Conservation (phyloP, 2,113 vertebrate species). For the Aspidoscelis tigris region DNA sequence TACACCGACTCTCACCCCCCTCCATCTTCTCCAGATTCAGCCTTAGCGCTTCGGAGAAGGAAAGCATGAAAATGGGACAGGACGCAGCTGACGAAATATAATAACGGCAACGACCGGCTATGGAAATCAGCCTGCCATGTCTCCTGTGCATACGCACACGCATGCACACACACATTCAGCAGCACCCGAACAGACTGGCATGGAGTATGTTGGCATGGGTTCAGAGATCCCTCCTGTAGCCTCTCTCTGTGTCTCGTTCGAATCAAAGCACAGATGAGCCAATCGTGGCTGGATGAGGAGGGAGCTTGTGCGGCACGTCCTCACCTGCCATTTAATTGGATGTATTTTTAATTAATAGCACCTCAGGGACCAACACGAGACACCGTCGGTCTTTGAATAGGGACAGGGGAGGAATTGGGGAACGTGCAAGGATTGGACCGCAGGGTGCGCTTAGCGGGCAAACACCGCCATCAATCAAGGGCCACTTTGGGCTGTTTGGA, state of each 20-base stretch:
- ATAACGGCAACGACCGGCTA: slow-evolving; percentile 63
- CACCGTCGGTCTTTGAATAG: slow-evolving; percentile 82
- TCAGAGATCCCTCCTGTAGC: slow-evolving; percentile 64
- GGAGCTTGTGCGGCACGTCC: slow-evolving; percentile 75
- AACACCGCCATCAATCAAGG: slow-evolving; percentile 82
- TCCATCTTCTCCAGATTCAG: not conserved
- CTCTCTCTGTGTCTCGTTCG: slow-evolving; percentile 48
- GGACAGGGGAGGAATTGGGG: slow-evolving; percentile 84
- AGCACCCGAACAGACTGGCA: slow-evolving; percentile 73
- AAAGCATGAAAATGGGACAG: slow-evolving; percentile 61
- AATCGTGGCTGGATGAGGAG: slow-evolving; percentile 37
- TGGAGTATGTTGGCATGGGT: slow-evolving; percentile 73
- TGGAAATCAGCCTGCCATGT: slow-evolving; percentile 25
- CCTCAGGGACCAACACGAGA: slow-evolving; percentile 82
- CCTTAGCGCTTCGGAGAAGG: slow-evolving; percentile 22
- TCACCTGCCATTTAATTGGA: slow-evolving; percentile 90
- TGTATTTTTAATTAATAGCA: slow-evolving; percentile 89
- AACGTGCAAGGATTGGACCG: slow-evolving; percentile 81
- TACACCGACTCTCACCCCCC: not conserved
- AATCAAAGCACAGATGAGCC: slow-evolving; percentile 80
- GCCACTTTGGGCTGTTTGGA: slow-evolving; percentile 77
- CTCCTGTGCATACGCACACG: not conserved
- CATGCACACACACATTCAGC: slow-evolving; percentile 53
- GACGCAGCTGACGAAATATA: slow-evolving; percentile 72
- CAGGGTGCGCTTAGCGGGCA: slow-evolving; percentile 80